Base-by-base conservation (phyloP, 2,113 vertebrate genomes). In the Oryzias javanicus region DNA sequence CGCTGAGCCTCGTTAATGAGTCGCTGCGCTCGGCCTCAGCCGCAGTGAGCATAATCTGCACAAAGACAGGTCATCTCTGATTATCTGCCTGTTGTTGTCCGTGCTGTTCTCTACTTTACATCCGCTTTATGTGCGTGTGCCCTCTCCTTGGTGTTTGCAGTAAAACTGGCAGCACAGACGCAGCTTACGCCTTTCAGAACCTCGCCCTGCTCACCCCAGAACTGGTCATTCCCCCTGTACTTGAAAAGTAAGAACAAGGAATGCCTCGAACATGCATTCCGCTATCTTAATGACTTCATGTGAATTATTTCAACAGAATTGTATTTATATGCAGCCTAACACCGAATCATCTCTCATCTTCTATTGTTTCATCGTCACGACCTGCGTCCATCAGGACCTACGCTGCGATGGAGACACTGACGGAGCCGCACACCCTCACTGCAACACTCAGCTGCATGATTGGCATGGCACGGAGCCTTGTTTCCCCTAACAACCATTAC, bases 381-480 rank as follows among this genome's bases (percentile, higher is more conserved):
- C 19, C 15, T 40, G 46, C 14, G 20, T 48, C 10, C 2, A 8
- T 25, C 62, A 99, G 96, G 82, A 98, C 95, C 0, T 99, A 98
- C 52, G 94, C 94, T 64, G 96, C 96, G 3, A 92, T 99, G 81
- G 94, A 98, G 89, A 99, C 97, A 0, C 87, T 99, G 85, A 98
- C 95, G 41, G 96, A 98, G 89, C 97, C 97, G 8, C 96, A 99
- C 78, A 96, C 98, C 83, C 95, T 99, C 66, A 99, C 95, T 27
- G 96, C 96, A 60, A 98, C 96, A 0, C 91, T 99, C 80, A 98
- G 93, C 86, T 99, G 97, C 84, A 95, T 98, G 78, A 98, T 99
- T 55, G 96, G 96, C 49, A 95, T 99, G 78, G 95, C 97, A 55
- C 94, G 97, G 29, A 98, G 97, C 76, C 89, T 99, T 79, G 94